phyloP scores from a whole-genome alignment of 2,113 vertebrate genomes.

The Limnothrissa miodon region DNA sequence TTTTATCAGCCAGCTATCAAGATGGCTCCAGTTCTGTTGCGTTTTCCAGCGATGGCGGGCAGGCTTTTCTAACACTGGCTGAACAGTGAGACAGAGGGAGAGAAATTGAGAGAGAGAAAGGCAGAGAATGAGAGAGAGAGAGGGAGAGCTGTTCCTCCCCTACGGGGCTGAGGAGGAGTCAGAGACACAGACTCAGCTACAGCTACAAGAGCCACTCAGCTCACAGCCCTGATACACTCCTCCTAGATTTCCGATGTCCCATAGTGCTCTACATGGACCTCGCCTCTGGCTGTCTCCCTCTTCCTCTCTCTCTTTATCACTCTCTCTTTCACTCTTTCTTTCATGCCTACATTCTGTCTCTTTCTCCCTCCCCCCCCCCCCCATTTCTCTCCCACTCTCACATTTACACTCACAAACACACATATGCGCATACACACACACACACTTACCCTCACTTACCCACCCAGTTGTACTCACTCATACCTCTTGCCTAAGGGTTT shows the following conservation, averaged over 20 bases:
- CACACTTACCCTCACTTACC: background rate
- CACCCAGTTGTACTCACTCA: background rate
- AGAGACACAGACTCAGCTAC: background rate
- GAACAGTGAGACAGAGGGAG: background rate
- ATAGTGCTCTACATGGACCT: conserved; percentile 21
- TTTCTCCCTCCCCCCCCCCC: background rate
- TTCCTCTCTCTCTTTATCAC: too few species aligned
- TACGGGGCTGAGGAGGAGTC: background rate
- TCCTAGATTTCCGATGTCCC: conserved; percentile 29
- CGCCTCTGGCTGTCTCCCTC: background rate
- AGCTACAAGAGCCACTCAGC: conserved; percentile 20
- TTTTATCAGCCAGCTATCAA: background rate
- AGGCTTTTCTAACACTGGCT: background rate
- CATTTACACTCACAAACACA: too few species aligned
- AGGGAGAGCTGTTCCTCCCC: too few species aligned
- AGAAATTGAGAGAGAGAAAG: background rate
- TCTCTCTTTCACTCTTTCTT: conserved; percentile 15
- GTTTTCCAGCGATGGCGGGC: background rate
- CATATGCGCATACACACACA: background rate
- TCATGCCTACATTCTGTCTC: too few species aligned
- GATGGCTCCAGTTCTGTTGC: background rate
- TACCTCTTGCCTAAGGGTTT: conserved; percentile 10
- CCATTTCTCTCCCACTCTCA: background rate
- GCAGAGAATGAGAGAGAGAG: background rate
- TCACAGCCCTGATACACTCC: conserved; percentile 23